These are phyloP conservation scores for Tychaedon coryphoeus DNA, from an alignment of 2,113 vertebrate genomes.

Conservation along the genomic window DNA sequence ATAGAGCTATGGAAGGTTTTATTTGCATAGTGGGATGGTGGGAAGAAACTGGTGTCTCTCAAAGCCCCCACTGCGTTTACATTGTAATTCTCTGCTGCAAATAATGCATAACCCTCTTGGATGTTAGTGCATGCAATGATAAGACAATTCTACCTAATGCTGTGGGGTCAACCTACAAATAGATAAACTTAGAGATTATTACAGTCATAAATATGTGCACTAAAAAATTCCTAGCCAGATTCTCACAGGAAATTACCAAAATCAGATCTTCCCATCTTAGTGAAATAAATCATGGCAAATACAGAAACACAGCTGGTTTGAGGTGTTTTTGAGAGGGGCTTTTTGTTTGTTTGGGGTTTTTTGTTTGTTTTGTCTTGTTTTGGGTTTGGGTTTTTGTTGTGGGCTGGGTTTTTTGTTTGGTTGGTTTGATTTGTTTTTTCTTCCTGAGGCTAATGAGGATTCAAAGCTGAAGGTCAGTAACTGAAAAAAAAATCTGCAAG, in stretches of 20 bases:
- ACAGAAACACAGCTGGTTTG: neutral
- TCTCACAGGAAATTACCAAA: neutral
- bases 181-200: neutral
- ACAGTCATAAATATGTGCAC: neutral
- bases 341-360: rapidly evolving
- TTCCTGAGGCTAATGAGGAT: neutral
- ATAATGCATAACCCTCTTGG: too few species aligned
- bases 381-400: too few species aligned
- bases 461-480: neutral
- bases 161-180: neutral
- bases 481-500: neutral
- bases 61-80: neutral
- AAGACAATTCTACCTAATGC: neutral
- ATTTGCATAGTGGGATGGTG: neutral
- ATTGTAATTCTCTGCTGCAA: neutral
- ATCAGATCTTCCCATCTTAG: neutral
- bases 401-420: neutral
- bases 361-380: neutral
- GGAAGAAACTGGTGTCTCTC: neutral
- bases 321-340: too few species aligned
- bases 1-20: neutral
- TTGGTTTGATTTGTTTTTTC: neutral
- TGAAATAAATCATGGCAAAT: neutral
- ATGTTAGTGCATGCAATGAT: neutral
- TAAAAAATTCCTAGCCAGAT: neutral